phyloP scores from a whole-genome alignment of 1,140 invertebrate species.

The Drosophila insularis region DNA sequence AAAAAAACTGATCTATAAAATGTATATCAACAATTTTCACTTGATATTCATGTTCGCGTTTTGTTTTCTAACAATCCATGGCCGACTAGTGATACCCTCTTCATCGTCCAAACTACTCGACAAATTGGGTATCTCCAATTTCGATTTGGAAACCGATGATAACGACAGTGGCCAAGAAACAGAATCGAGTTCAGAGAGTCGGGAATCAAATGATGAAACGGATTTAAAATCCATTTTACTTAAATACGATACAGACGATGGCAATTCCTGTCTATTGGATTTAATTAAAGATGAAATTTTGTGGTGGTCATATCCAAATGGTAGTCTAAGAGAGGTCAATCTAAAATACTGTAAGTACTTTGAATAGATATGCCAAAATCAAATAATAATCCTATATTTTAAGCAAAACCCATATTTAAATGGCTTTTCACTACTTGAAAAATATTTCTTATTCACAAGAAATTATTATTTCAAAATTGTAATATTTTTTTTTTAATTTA shows the following conservation, averaged over 20 bases:
- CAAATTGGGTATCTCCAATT: not conserved
- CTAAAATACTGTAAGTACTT: conserved; percentile 37
- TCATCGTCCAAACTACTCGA: not conserved
- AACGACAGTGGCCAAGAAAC: conserved; percentile 11
- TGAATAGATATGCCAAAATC: conserved; percentile 2
- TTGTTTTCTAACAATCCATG: not conserved
- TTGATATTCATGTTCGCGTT: not conserved
- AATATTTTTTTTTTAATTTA: no score
- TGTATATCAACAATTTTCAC: not conserved
- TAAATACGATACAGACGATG: conserved; percentile 60
- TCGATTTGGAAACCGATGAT: conserved; percentile 3
- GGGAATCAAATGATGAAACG: conserved; percentile 10
- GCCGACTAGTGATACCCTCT: not conserved
- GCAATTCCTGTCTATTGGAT: conserved; percentile 63
- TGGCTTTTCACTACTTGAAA: no score
- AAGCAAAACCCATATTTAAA: no score
- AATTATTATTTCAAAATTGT: no score
- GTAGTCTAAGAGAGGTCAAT: conserved; percentile 39
- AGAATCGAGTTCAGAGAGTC: not conserved
- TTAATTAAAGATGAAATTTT: conserved; percentile 60
- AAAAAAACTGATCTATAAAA: not conserved
- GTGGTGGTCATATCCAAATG: conserved; percentile 59
- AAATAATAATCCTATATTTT: no score
- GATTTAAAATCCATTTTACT: conserved; percentile 48
- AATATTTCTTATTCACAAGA: no score